Evolutionary conservation across 2,113 vertebrate species (phyloP).

Genomic region (Eulacestoma nigropectus): DNA sequence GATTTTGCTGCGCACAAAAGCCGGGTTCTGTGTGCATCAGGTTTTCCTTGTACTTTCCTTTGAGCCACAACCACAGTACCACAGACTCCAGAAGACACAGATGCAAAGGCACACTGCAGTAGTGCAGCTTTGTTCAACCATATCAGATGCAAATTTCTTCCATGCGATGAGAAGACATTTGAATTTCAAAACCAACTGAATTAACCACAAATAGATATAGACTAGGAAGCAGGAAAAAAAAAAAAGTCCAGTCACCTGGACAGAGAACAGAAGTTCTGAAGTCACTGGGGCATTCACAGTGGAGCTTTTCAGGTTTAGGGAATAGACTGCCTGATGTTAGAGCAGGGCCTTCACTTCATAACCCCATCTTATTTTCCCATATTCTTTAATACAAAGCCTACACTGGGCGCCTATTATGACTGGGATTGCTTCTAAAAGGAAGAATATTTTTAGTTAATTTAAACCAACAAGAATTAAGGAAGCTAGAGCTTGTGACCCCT

Average conservation of each 20-base stretch:
- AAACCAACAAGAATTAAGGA: neutral
- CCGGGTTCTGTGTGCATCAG: neutral
- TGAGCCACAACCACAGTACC: neutral
- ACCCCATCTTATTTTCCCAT: neutral
- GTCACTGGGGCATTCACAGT: neutral
- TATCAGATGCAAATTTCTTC: neutral
- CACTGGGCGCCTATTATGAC: neutral
- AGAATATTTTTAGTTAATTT: neutral
- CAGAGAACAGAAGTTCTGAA: neutral
- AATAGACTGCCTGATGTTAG: neutral
- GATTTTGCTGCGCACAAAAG: neutral
- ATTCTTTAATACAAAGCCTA: neutral
- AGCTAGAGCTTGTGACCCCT: neutral
- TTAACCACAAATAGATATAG: neutral
- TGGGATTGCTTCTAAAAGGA: neutral
- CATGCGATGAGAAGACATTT: neutral
- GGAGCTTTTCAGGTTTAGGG: neutral
- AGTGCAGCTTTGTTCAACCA: neutral
- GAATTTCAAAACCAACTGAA: neutral
- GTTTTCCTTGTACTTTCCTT: neutral
- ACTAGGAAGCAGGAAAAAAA: neutral
- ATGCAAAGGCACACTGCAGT: neutral
- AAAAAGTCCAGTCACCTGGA: neutral
- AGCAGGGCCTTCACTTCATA: neutral
- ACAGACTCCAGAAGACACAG: neutral